These are phyloP conservation scores for Eugnorisma glareosa DNA, from an alignment of 2,888 invertebrate species.

Conservation along the genomic window DNA sequence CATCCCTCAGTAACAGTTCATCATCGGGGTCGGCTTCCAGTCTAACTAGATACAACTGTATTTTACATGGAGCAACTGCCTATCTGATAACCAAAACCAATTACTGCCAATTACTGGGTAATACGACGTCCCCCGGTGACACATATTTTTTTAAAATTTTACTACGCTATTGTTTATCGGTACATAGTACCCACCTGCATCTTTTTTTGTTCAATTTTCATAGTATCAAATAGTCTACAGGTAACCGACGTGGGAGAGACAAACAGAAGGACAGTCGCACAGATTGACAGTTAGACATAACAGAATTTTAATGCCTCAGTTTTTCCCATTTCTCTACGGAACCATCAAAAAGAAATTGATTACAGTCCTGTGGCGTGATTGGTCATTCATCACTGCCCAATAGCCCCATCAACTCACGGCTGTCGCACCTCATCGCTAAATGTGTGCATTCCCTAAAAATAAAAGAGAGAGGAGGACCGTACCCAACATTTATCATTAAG, in stretches of 20 bases:
- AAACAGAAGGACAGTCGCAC: neutral
- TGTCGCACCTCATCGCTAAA: conserved; percentile 39
- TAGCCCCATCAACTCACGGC: conserved; percentile 8
- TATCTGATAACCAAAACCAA: neutral
- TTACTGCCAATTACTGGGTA: neutral
- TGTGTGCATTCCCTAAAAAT: conserved; percentile 63
- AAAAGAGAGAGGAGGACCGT: conserved; percentile 62
- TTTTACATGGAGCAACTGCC: neutral
- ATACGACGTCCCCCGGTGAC: neutral
- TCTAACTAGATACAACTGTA: neutral
- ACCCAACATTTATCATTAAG: conserved; percentile 87
- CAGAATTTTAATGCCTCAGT: neutral
- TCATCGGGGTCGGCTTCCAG: neutral
- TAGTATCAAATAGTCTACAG: neutral
- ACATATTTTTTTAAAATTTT: neutral
- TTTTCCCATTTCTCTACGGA: neutral
- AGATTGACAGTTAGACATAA: neutral
- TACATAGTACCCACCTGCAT: neutral
- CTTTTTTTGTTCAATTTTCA: neutral
- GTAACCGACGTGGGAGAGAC: neutral
- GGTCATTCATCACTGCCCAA: conserved; percentile 31
- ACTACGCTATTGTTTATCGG: neutral
- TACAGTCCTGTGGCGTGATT: conserved; percentile 7
- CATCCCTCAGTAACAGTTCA: neutral
- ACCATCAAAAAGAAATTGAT: conserved; percentile 7